Evolutionary conservation across 2,113 vertebrate genomes (phyloP).

Genomic region (Gymnobelideus leadbeateri): DNA sequence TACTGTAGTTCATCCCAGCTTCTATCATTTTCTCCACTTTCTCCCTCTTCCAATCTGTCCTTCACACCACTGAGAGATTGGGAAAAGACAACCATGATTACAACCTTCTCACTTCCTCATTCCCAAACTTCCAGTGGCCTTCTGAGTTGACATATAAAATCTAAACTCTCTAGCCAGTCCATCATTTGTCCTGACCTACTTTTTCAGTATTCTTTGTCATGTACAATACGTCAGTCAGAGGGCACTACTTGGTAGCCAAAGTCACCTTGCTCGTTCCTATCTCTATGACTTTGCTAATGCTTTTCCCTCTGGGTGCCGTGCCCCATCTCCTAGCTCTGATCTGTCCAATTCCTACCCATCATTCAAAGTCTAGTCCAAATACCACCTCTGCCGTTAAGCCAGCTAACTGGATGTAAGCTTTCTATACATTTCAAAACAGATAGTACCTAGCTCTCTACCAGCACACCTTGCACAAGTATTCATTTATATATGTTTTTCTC

Average conservation of each 20-base stretch:
- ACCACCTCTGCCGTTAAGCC: not conserved
- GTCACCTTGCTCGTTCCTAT: not conserved
- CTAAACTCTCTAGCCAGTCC: slow-evolving; percentile 2
- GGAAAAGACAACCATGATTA: slow-evolving; percentile 19
- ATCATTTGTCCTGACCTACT: slow-evolving; percentile 8
- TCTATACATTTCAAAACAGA: not conserved
- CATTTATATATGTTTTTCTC: not conserved
- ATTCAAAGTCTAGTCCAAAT: not conserved
- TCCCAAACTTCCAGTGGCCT: slow-evolving; percentile 4
- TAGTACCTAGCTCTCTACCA: not conserved
- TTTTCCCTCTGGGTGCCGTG: slow-evolving; percentile 10
- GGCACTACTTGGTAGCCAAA: slow-evolving; percentile 18
- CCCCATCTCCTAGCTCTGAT: not conserved
- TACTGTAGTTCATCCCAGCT: not conserved
- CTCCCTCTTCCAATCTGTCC: not conserved
- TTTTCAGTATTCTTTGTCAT: not conserved
- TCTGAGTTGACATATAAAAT: slow-evolving; percentile 32
- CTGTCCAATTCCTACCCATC: not conserved
- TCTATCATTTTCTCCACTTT: slow-evolving; percentile 10
- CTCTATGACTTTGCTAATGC: not conserved
- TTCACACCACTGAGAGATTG: not conserved
- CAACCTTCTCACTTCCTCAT: slow-evolving; percentile 14
- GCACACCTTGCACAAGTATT: not conserved
- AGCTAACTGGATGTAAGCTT: not conserved
- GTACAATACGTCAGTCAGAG: not conserved